phyloP scores from a whole-genome alignment of 2,113 vertebrate genomes.

The Monarcha castaneiventris region DNA sequence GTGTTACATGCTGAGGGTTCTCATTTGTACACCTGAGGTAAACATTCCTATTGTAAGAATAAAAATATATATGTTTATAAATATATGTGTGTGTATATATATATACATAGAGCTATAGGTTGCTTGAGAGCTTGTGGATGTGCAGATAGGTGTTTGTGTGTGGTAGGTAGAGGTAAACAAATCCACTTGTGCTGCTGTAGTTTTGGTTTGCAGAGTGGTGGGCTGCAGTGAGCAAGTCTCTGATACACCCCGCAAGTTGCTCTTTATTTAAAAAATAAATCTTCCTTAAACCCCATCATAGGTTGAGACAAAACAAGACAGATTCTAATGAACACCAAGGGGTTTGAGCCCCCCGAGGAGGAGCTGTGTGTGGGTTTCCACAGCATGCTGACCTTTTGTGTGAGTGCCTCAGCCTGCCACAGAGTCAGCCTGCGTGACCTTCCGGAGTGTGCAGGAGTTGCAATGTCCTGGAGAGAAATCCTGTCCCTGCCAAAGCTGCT shows the following conservation, averaged over 20 bases:
- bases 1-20: background rate
- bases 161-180: background rate
- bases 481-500: fast-evolving
- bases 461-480: constrained; percentile 23
- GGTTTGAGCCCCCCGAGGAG: background rate
- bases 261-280: background rate
- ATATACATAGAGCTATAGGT: background rate
- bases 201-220: background rate
- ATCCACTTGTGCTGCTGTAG: background rate
- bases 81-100: too few relatives aligned
- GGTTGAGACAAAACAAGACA: background rate
- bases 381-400: constrained; percentile 22
- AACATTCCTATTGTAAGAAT: background rate
- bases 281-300: background rate
- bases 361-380: background rate
- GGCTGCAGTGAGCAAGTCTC: background rate
- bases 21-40: background rate
- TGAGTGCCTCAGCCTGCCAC: background rate
- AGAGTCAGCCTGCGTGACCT: constrained; percentile 9
- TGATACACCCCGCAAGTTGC: background rate
- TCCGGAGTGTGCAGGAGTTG: background rate
- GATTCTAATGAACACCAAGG: background rate
- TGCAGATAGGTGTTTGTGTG: fast-evolving
- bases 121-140: background rate
- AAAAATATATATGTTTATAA: background rate